Evolutionary conservation across 1,140 invertebrate species (phyloP).

Genomic region (Bradysia coprophila): DNA sequence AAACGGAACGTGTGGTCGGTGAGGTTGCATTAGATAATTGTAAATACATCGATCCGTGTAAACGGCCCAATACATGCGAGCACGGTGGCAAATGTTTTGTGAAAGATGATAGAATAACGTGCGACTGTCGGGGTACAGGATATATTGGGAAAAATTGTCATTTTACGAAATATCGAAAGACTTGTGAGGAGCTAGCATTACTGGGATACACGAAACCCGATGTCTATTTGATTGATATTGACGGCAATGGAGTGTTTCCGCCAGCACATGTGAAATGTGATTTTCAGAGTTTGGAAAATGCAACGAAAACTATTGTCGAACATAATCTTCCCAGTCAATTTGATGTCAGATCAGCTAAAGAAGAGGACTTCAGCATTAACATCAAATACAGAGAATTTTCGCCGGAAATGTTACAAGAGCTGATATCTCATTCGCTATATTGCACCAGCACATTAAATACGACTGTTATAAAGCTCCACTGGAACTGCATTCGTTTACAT

Average conservation of each 20-base stretch:
- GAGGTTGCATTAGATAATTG: conserved; percentile 84
- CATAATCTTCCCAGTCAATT: conserved; percentile 83
- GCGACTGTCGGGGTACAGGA: conserved; percentile 73
- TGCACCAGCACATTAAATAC: conserved; percentile 85
- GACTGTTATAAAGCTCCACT: conserved; percentile 77
- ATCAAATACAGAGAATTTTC: conserved; percentile 79
- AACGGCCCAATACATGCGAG: conserved; percentile 73
- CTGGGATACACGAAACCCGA: conserved; percentile 70
- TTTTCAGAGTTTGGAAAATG: conserved; percentile 67
- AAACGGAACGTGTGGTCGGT: conserved; percentile 59
- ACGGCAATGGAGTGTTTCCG: conserved; percentile 78
- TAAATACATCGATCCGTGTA: conserved; percentile 76
- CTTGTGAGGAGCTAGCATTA: conserved; percentile 79
- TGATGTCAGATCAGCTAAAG: conserved; percentile 54
- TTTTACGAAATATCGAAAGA: conserved; percentile 74
- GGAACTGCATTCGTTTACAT: conserved; percentile 73
- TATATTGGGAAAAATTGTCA: conserved; percentile 86
- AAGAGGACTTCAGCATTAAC: conserved; percentile 61
- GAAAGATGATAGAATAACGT: conserved; percentile 67
- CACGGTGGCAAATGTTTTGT: conserved; percentile 80
- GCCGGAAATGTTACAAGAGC: conserved; percentile 71
- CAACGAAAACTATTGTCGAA: conserved; percentile 78
- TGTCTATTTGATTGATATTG: conserved; percentile 81
- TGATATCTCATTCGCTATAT: conserved; percentile 73
- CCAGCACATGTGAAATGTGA: conserved; percentile 81